phyloP scores from a whole-genome alignment of 1,140 invertebrate species.

The Sycobia sp. region DNA sequence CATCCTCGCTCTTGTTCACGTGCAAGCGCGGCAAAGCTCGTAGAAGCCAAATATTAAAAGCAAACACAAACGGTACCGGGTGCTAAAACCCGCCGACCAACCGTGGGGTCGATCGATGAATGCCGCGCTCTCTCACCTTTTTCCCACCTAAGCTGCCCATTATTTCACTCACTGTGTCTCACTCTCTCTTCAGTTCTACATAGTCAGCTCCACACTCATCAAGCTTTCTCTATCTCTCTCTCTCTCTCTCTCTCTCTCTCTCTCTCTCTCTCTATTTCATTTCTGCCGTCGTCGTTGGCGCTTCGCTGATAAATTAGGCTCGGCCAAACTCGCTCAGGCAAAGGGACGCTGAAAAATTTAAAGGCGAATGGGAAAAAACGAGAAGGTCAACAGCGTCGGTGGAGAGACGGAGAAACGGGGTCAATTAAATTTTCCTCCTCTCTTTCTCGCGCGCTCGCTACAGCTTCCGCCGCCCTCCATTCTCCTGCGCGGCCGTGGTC shows the following conservation, averaged over 20 bases:
- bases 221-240: background rate
- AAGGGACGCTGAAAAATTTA: slow-evolving; percentile 14
- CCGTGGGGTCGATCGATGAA: background rate
- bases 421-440: slow-evolving; percentile 14
- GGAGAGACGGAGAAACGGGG: slow-evolving; percentile 12
- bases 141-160: too few species aligned
- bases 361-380: background rate
- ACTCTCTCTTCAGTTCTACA: too few species aligned
- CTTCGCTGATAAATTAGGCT: slow-evolving; percentile 18
- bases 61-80: background rate
- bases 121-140: too few species aligned
- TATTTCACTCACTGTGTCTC: too few species aligned
- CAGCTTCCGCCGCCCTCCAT: background rate
- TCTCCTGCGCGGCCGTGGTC: background rate
- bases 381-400: too few species aligned
- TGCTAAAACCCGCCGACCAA: background rate
- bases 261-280: background rate
- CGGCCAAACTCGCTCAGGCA: background rate
- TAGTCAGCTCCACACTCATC: too few species aligned
- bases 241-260: background rate
- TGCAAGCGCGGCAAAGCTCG: too few species aligned
- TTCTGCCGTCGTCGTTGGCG: background rate
- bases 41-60: slow-evolving; percentile 22
- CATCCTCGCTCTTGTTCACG: too few species aligned
- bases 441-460: background rate